These are phyloP conservation scores for Harpagifer antarcticus DNA, from an alignment of 2,797 vertebrate species.

Conservation along the genomic window DNA sequence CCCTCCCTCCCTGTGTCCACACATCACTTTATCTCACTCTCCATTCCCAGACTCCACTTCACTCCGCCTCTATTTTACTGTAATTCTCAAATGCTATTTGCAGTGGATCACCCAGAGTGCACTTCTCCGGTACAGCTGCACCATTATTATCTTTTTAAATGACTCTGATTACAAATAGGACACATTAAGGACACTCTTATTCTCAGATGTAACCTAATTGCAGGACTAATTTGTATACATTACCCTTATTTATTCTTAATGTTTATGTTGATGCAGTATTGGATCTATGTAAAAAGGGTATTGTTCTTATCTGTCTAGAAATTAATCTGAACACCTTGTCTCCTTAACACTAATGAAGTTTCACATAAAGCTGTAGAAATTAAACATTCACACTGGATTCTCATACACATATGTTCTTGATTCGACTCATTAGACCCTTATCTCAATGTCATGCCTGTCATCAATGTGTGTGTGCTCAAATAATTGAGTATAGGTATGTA, in stretches of 20 bases:
- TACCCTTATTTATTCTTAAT: constrained; percentile 15
- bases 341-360: constrained; percentile 60
- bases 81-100: constrained; percentile 43
- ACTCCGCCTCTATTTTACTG: constrained; percentile 54
- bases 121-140: not conserved
- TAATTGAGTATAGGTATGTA: not conserved
- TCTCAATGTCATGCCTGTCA: constrained; percentile 37
- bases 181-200: constrained; percentile 31
- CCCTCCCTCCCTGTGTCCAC: constrained; percentile 59
- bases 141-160: constrained; percentile 25
- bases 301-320: constrained; percentile 44
- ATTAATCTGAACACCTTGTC: constrained; percentile 50
- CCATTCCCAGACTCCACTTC: constrained; percentile 57
- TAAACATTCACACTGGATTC: constrained; percentile 41
- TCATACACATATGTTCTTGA: constrained; percentile 49
- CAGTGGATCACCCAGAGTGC: constrained; percentile 15
- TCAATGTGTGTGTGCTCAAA: not conserved
- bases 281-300: constrained; percentile 31
- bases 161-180: constrained; percentile 38
- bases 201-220: constrained; percentile 40
- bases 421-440: constrained; percentile 50
- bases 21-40: constrained; percentile 61
- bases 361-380: constrained; percentile 43
- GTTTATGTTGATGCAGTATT: constrained; percentile 10
- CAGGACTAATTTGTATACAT: constrained; percentile 34